Conservation (phyloP, 2,888 invertebrate species). For the Ennomos quercinarius region DNA sequence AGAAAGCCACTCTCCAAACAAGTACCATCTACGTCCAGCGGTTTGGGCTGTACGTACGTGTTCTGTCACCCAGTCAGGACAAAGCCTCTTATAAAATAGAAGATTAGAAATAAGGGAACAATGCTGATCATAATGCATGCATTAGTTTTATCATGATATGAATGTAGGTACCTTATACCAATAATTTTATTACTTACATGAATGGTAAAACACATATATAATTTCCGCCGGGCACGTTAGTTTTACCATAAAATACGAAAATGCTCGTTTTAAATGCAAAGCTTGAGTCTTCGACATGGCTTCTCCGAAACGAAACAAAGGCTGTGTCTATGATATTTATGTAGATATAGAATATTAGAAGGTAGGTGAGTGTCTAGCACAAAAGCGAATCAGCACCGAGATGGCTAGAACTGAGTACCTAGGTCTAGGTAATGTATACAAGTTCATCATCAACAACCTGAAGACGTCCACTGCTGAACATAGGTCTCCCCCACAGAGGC, state of each 20-base stretch:
- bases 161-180: neutral
- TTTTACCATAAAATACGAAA: slow-evolving; percentile 41
- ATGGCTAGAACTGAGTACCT: too few relatives aligned
- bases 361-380: slow-evolving; percentile 6
- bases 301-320: slow-evolving; percentile 74
- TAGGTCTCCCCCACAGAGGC: too few relatives aligned
- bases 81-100: too few relatives aligned
- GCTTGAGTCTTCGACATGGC: slow-evolving; percentile 52
- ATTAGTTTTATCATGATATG: neutral
- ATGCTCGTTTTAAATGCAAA: slow-evolving; percentile 64
- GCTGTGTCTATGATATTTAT: slow-evolving; percentile 23
- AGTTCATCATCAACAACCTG: too few relatives aligned
- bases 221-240: slow-evolving; percentile 14
- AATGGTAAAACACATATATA: slow-evolving; percentile 10
- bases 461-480: too few relatives aligned
- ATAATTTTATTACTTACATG: neutral
- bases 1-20: too few relatives aligned
- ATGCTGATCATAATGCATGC: too few relatives aligned
- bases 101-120: too few relatives aligned
- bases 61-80: too few relatives aligned
- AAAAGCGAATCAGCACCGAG: slow-evolving; percentile 8
- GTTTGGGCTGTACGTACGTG: too few relatives aligned
- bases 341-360: neutral
- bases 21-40: too few relatives aligned
- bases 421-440: too few relatives aligned